Base-by-base conservation (phyloP, 2,888 invertebrate genomes). In the Eupeodes latifasciatus region DNA sequence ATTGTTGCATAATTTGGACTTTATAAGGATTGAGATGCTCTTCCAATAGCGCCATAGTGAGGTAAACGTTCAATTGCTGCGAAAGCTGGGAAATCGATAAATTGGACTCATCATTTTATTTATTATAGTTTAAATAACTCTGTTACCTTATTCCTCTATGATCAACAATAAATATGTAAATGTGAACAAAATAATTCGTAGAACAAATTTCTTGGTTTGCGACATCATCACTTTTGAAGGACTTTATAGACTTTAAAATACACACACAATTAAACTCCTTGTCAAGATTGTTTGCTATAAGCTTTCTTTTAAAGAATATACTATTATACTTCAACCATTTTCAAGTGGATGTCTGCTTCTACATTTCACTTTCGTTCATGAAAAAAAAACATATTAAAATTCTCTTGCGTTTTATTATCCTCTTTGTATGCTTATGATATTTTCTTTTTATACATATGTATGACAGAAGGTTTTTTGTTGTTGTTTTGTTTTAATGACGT, bases 361-460 rank as follows among this genome's bases (percentile, higher is more conserved):
- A 44, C 47, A 49, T 71, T 72, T 59, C 67, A 79, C 84, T 84
- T 83, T 84, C 75, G n/a, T 55, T 57, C 61, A 12, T 19, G 47
- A 51, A 44, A 44, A 55, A 62, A 55, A 19, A 19, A 19, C 19
- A 72, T 71, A 71, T 14, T 36, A 76, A 47, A 11, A 77, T 53
- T 47, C 40, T 64, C 14, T 71, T 40, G 0, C 59, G 12, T 61
- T 83, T 51, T 49, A 51, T 66, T 27, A 47, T 74, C 36, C 34
- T 49, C 59, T 67, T 44, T 44, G 44, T 11, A 61, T 67, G 83
- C 57, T 84, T 71, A 16, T 36, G 9, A 7, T 7, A 14, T 71
- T 27, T 44, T 5, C 11, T 40, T 40, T 27, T 27, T 3, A 27
- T 27, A 3, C 27, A 27, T 27, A 27, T 71, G 19, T 66, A 27